A percentile compares a stretch with the other conserved stretches of the same genome.
Evolutionary conservation across 2,113 vertebrate species (phyloP).

Genomic region (Ellobius talpinus): DNA sequence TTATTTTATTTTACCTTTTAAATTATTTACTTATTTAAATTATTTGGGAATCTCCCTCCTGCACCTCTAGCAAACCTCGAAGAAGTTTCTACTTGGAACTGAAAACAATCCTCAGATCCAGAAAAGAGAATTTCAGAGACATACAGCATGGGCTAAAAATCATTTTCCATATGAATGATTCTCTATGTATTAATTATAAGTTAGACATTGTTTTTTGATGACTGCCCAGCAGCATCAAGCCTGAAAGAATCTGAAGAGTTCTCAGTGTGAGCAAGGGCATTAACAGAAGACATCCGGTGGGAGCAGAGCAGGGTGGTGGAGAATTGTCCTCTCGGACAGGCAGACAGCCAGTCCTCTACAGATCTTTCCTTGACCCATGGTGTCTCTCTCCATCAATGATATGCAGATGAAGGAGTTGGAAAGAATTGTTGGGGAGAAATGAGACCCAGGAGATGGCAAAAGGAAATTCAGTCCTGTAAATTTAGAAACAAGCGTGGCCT

Average conservation of each 20-base stretch:
- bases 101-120: too few species aligned
- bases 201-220: background rate
- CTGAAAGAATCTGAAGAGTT: slow-evolving; percentile 75
- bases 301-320: slow-evolving; percentile 63
- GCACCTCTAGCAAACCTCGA: too few species aligned
- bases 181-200: slow-evolving; percentile 69
- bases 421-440: slow-evolving; percentile 77
- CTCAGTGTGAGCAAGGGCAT: slow-evolving; percentile 77
- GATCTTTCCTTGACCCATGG: slow-evolving; percentile 77
- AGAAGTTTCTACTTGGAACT: too few species aligned
- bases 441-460: slow-evolving; percentile 72
- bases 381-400: slow-evolving; percentile 70
- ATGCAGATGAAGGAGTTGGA: slow-evolving; percentile 62
- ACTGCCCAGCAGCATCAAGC: slow-evolving; percentile 5
- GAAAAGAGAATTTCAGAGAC: too few species aligned
- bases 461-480: slow-evolving; percentile 64
- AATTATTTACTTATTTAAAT: background rate
- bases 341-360: slow-evolving; percentile 72
- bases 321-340: slow-evolving; percentile 67
- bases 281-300: slow-evolving; percentile 73
- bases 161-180: slow-evolving; percentile 64
- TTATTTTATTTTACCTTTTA: background rate
- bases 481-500: background rate
- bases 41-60: too few species aligned
- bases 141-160: slow-evolving; percentile 12